A percentile compares a stretch with the other conserved stretches of the same genome.
phyloP scores from a whole-genome alignment of 2,888 invertebrate genomes.

The Gymnocheta viridis region DNA sequence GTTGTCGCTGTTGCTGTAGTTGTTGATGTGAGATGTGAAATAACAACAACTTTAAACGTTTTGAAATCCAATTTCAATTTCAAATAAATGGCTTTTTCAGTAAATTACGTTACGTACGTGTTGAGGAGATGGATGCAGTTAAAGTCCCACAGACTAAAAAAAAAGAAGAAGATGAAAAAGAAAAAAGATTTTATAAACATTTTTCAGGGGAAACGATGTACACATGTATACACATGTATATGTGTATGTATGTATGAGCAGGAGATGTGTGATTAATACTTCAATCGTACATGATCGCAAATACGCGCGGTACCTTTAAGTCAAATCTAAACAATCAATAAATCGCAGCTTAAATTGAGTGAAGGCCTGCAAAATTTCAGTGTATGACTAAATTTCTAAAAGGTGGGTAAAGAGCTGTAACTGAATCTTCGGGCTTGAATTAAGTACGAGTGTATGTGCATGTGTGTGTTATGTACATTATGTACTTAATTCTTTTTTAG shows the following conservation, averaged over 20 bases:
- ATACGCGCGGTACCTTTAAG: conserved; percentile 63
- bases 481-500: conserved; percentile 2
- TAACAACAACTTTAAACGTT: conserved; percentile 67
- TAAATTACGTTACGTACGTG: conserved; percentile 76
- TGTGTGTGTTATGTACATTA: too few species aligned
- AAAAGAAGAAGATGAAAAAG: not conserved
- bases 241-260: too few species aligned
- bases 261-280: conserved; percentile 52
- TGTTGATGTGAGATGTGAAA: conserved; percentile 42
- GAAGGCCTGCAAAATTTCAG: conserved; percentile 29
- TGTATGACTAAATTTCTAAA: not conserved
- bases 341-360: conserved; percentile 53
- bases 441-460: not conserved
- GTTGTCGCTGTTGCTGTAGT: conserved; percentile 5
- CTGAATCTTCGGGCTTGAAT: conserved; percentile 1
- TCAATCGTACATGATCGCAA: conserved; percentile 47
- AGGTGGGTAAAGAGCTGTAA: conserved; percentile 12
- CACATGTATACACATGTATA: too few species aligned
- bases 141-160: conserved; percentile 13
- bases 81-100: conserved; percentile 78
- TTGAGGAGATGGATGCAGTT: conserved; percentile 55
- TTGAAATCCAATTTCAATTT: conserved; percentile 80
- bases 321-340: conserved; percentile 62
- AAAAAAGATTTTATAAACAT: not conserved
- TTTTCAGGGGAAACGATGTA: not conserved